These are phyloP conservation scores for Merops nubicus DNA, from an alignment of 2,113 vertebrate species.

Conservation along the genomic window DNA sequence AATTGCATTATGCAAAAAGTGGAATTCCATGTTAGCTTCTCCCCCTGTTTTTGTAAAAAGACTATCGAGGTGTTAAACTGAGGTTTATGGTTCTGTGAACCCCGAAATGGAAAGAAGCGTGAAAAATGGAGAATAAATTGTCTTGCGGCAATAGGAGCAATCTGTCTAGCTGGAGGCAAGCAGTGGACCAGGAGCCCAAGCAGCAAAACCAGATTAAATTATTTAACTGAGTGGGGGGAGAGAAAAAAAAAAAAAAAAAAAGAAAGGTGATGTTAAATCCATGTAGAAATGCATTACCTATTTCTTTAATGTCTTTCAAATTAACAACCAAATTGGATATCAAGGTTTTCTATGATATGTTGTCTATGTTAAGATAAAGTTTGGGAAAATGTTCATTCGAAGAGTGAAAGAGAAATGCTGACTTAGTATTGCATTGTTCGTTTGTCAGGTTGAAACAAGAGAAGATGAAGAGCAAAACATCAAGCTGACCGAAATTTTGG, in stretches of 20 bases:
- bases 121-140: not conserved
- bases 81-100: not conserved
- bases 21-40: not conserved
- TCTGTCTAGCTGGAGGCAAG: not conserved
- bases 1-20: not conserved
- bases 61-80: not conserved
- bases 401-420: not conserved
- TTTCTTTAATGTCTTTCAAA: not conserved
- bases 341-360: not conserved
- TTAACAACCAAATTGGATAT: not conserved
- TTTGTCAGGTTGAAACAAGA: constrained; percentile 89
- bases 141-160: not conserved
- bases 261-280: not conserved
- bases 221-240: not conserved
- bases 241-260: too few species aligned
- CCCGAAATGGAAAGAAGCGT: not conserved
- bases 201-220: not conserved
- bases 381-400: accelerated
- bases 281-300: not conserved
- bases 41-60: not conserved
- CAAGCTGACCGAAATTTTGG: constrained; percentile 93
- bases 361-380: not conserved
- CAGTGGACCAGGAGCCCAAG: not conserved
- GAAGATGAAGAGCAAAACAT: constrained; percentile 96
- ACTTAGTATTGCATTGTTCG: not conserved